These are phyloP conservation scores for Orthosia gothica DNA, from an alignment of 2,888 invertebrate genomes.

Conservation along the genomic window DNA sequence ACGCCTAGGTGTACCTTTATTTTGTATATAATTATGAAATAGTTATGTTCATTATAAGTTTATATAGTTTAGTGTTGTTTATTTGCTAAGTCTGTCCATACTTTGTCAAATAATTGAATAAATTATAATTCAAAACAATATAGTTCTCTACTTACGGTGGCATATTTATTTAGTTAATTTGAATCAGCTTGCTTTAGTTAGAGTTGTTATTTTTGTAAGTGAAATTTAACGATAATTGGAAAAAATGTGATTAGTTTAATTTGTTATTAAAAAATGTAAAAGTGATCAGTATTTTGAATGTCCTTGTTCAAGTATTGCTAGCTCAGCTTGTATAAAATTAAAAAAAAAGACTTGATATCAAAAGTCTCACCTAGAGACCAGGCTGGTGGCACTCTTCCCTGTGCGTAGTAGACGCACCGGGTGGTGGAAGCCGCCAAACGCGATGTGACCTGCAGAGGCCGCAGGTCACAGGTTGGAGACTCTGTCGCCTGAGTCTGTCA, in stretches of 20 bases:
- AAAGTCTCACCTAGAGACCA: background rate
- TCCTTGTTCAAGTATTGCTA: background rate
- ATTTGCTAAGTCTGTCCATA: no score
- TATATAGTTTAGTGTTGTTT: no score
- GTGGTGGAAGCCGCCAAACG: no score
- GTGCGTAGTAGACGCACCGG: no score
- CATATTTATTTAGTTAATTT: background rate
- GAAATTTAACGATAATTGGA: background rate
- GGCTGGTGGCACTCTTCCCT: no score
- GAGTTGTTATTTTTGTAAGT: slow-evolving; percentile 1
- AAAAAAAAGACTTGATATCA: background rate
- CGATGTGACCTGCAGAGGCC: no score
- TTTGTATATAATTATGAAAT: no score
- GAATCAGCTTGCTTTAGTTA: background rate
- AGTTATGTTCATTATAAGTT: no score
- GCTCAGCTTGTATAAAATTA: background rate
- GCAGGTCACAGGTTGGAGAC: no score
- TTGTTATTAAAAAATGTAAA: slow-evolving; percentile 1
- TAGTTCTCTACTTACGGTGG: background rate
- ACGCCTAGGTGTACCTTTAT: no score
- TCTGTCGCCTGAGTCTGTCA: no score
- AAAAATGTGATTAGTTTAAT: background rate
- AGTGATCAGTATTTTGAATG: background rate
- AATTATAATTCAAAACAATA: background rate
- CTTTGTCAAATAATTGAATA: no score